Evolutionary conservation across 2,888 invertebrate species (phyloP).

Genomic region (Lasioglossum zephyrum): DNA sequence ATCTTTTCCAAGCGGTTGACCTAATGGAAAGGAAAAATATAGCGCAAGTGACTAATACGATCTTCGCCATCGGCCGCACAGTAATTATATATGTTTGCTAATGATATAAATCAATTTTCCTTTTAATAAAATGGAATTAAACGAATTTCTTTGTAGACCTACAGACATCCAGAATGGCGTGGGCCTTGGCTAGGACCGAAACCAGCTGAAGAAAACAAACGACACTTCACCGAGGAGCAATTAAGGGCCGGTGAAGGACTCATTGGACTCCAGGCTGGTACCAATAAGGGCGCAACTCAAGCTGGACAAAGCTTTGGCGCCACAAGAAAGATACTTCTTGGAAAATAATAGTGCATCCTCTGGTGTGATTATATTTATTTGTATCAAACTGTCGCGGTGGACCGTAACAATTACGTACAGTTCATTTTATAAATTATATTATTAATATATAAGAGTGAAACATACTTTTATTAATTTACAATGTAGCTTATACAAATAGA

Average conservation of each 20-base stretch:
- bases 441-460: background rate
- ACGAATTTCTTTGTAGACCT: slow-evolving; percentile 85
- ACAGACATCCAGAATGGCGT: slow-evolving; percentile 93
- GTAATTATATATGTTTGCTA: slow-evolving; percentile 83
- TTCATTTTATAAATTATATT: slow-evolving; percentile 2
- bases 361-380: background rate
- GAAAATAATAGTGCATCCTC: slow-evolving; percentile 86
- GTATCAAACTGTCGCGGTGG: background rate
- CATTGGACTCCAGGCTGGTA: slow-evolving; percentile 95
- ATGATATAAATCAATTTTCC: background rate
- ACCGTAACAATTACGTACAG: background rate
- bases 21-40: slow-evolving; percentile 96
- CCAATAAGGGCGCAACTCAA: slow-evolving; percentile 93
- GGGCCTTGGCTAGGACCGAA: slow-evolving; percentile 93
- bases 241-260: slow-evolving; percentile 93
- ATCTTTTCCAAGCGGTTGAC: slow-evolving; percentile 96
- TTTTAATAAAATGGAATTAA: background rate
- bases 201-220: slow-evolving; percentile 91
- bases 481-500: background rate
- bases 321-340: slow-evolving; percentile 91
- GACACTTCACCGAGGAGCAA: slow-evolving; percentile 88
- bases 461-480: background rate
- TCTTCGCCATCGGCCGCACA: slow-evolving; percentile 95
- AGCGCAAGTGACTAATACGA: slow-evolving; percentile 93
- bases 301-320: slow-evolving; percentile 95